phyloP scores from a whole-genome alignment of 2,113 vertebrate species.

The Halcyon malimbica region DNA sequence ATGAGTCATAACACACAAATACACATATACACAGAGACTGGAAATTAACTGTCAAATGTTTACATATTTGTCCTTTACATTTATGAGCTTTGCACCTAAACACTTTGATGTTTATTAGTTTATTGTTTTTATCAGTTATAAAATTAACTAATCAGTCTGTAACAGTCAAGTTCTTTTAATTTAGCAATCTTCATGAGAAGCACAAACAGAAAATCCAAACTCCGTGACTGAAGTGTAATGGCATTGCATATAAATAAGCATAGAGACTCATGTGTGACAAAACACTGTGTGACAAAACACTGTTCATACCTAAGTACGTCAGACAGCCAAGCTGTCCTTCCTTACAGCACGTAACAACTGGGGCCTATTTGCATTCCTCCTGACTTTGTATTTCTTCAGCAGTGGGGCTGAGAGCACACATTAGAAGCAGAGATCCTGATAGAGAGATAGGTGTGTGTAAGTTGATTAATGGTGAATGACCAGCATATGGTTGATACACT shows the following conservation, averaged over 20 bases:
- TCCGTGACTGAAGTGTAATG: neutral
- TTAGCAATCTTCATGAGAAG: neutral
- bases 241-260: neutral
- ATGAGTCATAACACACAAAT: neutral
- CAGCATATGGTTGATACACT: slow-evolving; percentile 13
- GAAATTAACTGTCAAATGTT: neutral
- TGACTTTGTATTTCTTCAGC: neutral
- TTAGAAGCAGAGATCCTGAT: neutral
- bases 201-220: neutral
- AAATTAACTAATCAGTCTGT: neutral
- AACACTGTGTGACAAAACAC: neutral
- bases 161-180: neutral
- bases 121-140: neutral
- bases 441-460: neutral
- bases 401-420: neutral
- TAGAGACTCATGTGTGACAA: neutral
- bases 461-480: slow-evolving; percentile 41
- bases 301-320: neutral
- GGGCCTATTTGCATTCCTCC: neutral
- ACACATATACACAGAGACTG: neutral
- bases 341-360: neutral
- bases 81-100: neutral
- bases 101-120: slow-evolving; percentile 25
- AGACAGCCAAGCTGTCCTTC: neutral
- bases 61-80: neutral